phyloP scores from a whole-genome alignment of 2,888 invertebrate species.

The Dicycla oo region DNA sequence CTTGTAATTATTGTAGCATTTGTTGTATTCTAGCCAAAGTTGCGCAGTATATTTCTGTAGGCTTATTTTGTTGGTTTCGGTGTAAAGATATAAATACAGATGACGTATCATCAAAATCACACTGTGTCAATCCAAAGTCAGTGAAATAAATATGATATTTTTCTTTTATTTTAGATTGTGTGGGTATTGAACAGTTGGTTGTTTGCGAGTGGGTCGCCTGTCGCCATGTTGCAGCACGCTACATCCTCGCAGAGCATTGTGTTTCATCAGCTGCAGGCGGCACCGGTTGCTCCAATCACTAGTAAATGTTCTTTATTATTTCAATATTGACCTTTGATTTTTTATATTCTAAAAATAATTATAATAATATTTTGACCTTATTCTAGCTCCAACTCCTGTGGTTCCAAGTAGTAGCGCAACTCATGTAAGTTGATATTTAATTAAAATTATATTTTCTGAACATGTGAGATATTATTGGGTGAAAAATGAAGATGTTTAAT shows the following conservation, averaged over 20 bases:
- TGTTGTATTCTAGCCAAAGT: not conserved
- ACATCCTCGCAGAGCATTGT: constrained; percentile 85
- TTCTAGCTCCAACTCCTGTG: constrained; percentile 51
- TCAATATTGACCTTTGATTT: not conserved
- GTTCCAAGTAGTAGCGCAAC: constrained; percentile 38
- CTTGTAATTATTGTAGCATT: not conserved
- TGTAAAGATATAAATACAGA: not conserved
- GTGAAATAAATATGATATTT: not conserved
- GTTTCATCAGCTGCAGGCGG: constrained; percentile 73
- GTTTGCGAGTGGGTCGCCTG: constrained; percentile 71
- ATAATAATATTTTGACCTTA: not conserved
- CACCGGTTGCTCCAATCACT: constrained; percentile 64
- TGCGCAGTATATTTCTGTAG: not conserved
- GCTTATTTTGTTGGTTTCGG: not conserved
- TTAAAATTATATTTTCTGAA: not conserved
- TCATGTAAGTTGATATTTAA: constrained; percentile 45
- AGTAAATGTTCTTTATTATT: constrained; percentile 50
- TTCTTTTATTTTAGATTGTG: constrained; percentile 66
- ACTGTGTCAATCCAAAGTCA: not conserved
- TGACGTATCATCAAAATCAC: not conserved
- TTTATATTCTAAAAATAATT: not conserved
- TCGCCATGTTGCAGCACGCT: constrained; percentile 85
- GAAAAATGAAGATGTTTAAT: not conserved
- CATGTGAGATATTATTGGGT: not conserved
- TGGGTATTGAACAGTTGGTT: constrained; percentile 74